Evolutionary conservation across 1,140 invertebrate species (phyloP).

Genomic region (Bombus affinis): DNA sequence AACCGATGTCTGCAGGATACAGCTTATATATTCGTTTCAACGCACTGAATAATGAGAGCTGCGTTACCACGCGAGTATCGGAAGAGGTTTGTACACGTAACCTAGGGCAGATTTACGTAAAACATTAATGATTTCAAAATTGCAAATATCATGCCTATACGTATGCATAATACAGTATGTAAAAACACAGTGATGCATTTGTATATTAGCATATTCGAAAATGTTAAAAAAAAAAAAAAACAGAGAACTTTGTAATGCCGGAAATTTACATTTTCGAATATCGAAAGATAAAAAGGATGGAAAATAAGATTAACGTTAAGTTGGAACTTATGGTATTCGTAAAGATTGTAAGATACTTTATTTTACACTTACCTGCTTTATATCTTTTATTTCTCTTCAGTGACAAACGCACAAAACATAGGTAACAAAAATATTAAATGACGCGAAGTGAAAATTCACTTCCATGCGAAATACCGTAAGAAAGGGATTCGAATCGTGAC

Average conservation of each 20-base stretch:
- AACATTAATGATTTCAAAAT: too few species aligned
- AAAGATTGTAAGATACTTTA: conserved; percentile 26
- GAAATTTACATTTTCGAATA: too few species aligned
- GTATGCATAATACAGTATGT: too few species aligned
- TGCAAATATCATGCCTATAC: too few species aligned
- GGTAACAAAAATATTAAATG: not conserved
- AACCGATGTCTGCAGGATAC: not conserved
- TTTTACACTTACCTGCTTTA: conserved; percentile 33
- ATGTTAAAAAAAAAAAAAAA: not conserved
- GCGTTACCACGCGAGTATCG: too few species aligned
- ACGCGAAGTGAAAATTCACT: conserved; percentile 13
- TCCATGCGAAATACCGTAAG: not conserved
- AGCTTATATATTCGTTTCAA: not conserved
- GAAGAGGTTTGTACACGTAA: not conserved
- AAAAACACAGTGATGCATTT: too few species aligned
- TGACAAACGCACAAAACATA: not conserved
- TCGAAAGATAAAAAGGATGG: not conserved
- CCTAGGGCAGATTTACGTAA: not conserved
- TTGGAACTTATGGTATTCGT: not conserved
- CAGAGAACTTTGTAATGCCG: not conserved
- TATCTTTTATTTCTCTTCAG: not conserved
- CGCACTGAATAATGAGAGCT: not conserved
- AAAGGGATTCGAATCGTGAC: not conserved
- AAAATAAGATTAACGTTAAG: not conserved
- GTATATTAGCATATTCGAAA: not conserved